Conservation (phyloP, 2,888 invertebrate species). For the Acleris holmiana region DNA sequence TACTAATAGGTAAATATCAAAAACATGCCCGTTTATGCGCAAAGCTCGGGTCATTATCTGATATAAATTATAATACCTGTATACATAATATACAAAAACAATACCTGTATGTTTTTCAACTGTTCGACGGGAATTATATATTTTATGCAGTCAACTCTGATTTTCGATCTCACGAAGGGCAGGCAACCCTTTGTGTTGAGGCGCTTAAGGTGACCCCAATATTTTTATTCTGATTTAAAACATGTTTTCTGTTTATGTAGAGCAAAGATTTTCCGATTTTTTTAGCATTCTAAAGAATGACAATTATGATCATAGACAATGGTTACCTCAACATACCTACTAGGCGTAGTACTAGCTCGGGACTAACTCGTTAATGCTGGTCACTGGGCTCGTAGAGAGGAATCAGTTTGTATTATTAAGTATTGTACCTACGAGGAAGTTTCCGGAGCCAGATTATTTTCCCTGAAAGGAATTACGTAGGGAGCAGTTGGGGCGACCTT, state of each 20-base stretch:
- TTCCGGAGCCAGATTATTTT: constrained; percentile 28
- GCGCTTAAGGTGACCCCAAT: not conserved
- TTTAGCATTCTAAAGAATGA: too few relatives aligned
- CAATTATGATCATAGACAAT: too few relatives aligned
- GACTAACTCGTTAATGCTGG: not conserved
- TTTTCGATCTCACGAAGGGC: not conserved
- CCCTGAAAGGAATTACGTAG: constrained; percentile 31
- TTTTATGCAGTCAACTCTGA: not conserved
- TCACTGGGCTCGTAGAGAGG: not conserved
- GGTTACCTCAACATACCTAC: too few relatives aligned
- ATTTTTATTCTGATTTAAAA: not conserved
- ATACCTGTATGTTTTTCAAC: too few relatives aligned
- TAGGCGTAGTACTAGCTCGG: too few relatives aligned
- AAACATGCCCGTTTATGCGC: too few relatives aligned
- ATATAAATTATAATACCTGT: too few relatives aligned
- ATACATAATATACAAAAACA: too few relatives aligned
- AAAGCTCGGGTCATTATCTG: too few relatives aligned
- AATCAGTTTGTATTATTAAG: not conserved
- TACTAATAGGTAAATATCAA: too few relatives aligned
- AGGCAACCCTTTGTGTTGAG: not conserved
- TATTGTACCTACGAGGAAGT: constrained; percentile 15
- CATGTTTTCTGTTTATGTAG: not conserved
- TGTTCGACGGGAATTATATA: too few relatives aligned
- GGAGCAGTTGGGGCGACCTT: constrained; percentile 68
- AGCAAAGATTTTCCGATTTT: not conserved